phyloP scores from a whole-genome alignment of 2,113 vertebrate genomes.

The Cnemophilus loriae region DNA sequence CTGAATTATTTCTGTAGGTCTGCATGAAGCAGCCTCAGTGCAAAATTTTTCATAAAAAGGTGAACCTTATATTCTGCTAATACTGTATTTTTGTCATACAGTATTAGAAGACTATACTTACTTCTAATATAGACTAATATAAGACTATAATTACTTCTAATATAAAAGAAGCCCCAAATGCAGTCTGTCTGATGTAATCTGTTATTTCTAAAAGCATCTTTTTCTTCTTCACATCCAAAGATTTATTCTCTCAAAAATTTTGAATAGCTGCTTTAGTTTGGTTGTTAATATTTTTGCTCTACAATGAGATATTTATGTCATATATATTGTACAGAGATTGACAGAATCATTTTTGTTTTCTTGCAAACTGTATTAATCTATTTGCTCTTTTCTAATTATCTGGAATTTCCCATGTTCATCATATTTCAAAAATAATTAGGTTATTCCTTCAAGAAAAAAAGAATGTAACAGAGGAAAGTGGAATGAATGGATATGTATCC shows the following conservation, averaged over 20 bases:
- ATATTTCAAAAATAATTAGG: conserved; percentile 9
- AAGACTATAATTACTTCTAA: too few relatives aligned
- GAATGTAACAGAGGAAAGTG: not conserved
- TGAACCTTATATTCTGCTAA: not conserved
- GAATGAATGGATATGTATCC: not conserved
- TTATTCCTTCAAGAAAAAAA: not conserved
- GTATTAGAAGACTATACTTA: too few relatives aligned
- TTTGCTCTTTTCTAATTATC: not conserved
- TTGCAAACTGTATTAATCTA: not conserved
- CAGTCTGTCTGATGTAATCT: not conserved
- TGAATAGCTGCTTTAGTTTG: not conserved
- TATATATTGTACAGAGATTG: not conserved
- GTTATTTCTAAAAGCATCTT: not conserved
- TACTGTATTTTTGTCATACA: not conserved
- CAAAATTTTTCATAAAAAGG: not conserved
- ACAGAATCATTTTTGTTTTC: not conserved
- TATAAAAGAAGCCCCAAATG: not conserved
- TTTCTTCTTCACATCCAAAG: not conserved
- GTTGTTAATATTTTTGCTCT: not conserved
- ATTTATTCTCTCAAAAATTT: not conserved
- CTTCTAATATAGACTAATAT: too few relatives aligned
- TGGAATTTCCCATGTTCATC: not conserved
- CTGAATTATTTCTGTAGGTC: not conserved
- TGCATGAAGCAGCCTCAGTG: not conserved
- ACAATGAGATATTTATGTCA: not conserved